Base-by-base conservation (phyloP, 2,888 invertebrate species). In the Harpalus rufipes region DNA sequence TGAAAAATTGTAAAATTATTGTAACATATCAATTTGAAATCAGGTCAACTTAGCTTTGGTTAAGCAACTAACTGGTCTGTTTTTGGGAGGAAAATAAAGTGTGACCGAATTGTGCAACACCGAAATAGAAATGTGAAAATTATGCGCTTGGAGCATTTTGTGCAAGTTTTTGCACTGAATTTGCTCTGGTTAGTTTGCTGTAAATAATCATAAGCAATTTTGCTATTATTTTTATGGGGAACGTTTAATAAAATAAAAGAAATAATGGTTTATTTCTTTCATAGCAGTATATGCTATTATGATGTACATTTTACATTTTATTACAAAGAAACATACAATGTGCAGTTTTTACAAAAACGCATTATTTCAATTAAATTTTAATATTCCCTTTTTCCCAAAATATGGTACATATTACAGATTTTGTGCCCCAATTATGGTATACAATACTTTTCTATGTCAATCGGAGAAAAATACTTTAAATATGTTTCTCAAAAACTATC, bases 61-160 rank as follows among this genome's bases (percentile, higher is more conserved):
- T 59, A 61, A 79, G 79, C 59, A 59, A 51, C 58, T 39, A 32
- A 78, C 25, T 74, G 44, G 14, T 68, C 72, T 18, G 76, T 76
- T 32, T 74, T 44, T 44, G 18, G 8, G 14, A 51, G 14, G 7
- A 41, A 25, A 32, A 56, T 78, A 21, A 78, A 10, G 25, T 61
- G 61, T 61, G 79, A 79, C 79, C 79, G 79, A 61, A 79, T 79
- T 79, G 79, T 79, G 79, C 61, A 79, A 59, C 44, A 44, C 41
- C 44, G 44, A 74, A 74, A 44, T 41, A 68, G 68, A 68, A 68
- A 68, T 25, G 68, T 0, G 39, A 25, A 65, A 32, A 21, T 18
- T 61, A 21, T 14, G 59, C 59, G 14, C 59, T 59, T 59, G 2
- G 32, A 32, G 32, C 32, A 32, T 32, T 51, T 51, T 51, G 44